Evolutionary conservation across 2,888 invertebrate genomes (phyloP).

Genomic region (Pachliopta kotzebuea): DNA sequence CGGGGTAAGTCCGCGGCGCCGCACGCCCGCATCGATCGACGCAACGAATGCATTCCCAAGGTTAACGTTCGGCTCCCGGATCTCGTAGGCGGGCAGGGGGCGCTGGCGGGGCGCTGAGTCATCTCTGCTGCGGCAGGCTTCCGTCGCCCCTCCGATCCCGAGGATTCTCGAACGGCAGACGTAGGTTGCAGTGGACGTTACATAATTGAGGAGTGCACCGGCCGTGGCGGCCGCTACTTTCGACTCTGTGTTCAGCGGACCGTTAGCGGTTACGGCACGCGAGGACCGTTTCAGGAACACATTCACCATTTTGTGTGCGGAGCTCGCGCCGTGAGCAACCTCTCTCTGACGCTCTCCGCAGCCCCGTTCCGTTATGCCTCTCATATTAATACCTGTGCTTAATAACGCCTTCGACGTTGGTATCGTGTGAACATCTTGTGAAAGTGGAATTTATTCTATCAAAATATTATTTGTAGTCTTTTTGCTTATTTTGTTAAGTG

Average conservation of each 20-base stretch:
- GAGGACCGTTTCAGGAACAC: constrained; percentile 72
- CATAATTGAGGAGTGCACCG: constrained; percentile 70
- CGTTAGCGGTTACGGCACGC: constrained; percentile 68
- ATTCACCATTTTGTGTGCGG: constrained; percentile 74
- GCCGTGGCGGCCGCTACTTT: constrained; percentile 63
- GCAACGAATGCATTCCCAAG: constrained; percentile 53
- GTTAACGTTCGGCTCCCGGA: constrained; percentile 56
- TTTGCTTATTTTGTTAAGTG: constrained; percentile 6
- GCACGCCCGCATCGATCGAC: constrained; percentile 35
- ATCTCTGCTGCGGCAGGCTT: constrained; percentile 74
- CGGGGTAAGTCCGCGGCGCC: constrained; percentile 67
- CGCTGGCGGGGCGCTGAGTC: constrained; percentile 74
- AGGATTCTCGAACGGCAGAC: constrained; percentile 52
- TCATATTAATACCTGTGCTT: constrained; percentile 41
- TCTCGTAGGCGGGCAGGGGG: constrained; percentile 56
- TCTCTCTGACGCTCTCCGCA: constrained; percentile 38
- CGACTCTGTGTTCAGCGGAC: constrained; percentile 62
- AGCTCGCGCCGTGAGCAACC: constrained; percentile 51
- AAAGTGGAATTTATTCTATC: constrained; percentile 44
- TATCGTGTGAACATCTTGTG: constrained; percentile 47
- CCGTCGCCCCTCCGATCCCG: constrained; percentile 73
- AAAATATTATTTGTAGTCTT: constrained; percentile 7
- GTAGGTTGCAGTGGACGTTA: constrained; percentile 68
- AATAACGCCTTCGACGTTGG: constrained; percentile 36
- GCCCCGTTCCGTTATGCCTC: constrained; percentile 48